Evolutionary conservation across 2,113 vertebrate species (phyloP), one percentile per base, ranked within the genome.

Genomic region (Eurypyga helias): DNA sequence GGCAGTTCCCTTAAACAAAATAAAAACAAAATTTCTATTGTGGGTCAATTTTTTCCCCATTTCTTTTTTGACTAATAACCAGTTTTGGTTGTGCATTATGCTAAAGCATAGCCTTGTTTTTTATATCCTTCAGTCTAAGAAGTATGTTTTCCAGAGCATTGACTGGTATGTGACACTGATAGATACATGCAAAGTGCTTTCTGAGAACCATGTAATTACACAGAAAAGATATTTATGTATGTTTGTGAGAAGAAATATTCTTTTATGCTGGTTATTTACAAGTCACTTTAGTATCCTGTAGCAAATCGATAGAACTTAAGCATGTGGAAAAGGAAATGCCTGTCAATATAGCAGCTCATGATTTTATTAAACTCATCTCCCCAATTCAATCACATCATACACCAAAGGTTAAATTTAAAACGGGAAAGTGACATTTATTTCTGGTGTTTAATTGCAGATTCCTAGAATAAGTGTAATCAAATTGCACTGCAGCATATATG

Each of bases 401-500:
- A 60, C 38, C 20, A 90, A 79, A 87, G 2, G 9, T 51, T 46
- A 78, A n/a, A 5, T 66, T 84, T 33, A 51, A 28, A 55, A 43
- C 31, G 24, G 4, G 17, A 55, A 3, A 0, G 3, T 45, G 61
- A 18, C 28, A 17, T 81, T 58, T 82, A 85, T 66, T 94, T 77
- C 13, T 83, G 21, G 7, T 46, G 7, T 67, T 91, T 64, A 69
- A 41, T 7, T 77, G 33, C 10, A 76, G 52, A 48, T 71, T 9
- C 10, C 71, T 84, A 20, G 24, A 79, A 64, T 52, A 55, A 2
- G 6, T 69, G 57, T 38, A 36, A n/a, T 58, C 46, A 67, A 41
- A 65, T 17, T 82, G 3, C 13, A 41, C 24, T 43, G 43, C 25
- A 71, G 38, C 10, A 87, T 9, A 43, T 29, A 15, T 0, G 0